Conservation (phyloP, 1,140 invertebrate species). For the Drosophila oshimai region DNA sequence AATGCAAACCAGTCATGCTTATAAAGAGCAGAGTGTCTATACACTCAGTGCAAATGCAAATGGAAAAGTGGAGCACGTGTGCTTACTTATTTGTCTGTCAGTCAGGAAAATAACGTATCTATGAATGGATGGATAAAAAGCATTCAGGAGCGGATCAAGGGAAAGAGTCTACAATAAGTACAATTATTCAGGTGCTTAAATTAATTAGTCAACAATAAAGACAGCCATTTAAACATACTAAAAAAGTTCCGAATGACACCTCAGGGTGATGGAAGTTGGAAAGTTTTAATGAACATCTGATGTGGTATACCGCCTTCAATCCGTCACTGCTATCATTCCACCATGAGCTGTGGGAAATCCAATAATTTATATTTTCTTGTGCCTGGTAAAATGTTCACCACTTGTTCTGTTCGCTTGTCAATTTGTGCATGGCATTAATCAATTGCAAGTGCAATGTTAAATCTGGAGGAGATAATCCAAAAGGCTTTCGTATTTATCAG, state of each 20-base stretch:
- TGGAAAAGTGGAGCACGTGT: slow-evolving; percentile 3
- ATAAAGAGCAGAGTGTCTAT: slow-evolving; percentile 4
- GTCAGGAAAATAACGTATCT: slow-evolving; percentile 1
- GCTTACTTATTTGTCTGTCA: not conserved
- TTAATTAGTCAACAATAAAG: no score
- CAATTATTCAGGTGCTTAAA: not conserved
- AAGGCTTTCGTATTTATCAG: not conserved
- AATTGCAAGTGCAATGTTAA: slow-evolving; percentile 33
- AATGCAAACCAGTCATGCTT: slow-evolving; percentile 43
- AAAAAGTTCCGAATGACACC: no score
- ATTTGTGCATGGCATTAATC: slow-evolving; percentile 41
- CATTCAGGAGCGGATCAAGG: not conserved
- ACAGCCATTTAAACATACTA: no score
- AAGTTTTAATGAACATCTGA: not conserved
- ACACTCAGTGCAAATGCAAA: slow-evolving; percentile 41
- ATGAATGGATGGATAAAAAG: not conserved
- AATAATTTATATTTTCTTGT: not conserved
- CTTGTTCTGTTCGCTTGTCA: slow-evolving; percentile 25
- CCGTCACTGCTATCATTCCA: not conserved
- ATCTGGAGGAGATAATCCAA: slow-evolving; percentile 41
- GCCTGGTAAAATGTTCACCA: not conserved
- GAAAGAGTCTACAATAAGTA: no score
- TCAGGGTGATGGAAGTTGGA: no score
- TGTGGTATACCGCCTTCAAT: not conserved
- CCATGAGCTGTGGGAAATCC: not conserved